Conservation (phyloP, 2,888 invertebrate genomes). For the Dicroscelio sp. region DNA sequence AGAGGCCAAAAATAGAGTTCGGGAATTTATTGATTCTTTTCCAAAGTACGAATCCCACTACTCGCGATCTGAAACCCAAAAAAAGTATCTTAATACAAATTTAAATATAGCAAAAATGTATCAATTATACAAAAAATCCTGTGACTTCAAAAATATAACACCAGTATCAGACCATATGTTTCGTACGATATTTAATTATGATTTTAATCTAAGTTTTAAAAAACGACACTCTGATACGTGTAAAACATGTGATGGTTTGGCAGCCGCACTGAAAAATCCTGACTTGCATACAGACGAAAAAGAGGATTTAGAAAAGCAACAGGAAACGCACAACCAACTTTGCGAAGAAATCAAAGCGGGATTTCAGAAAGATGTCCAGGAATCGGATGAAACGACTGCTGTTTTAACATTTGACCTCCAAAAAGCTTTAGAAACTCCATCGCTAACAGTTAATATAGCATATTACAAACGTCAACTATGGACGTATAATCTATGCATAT, state of each 20-base stretch:
- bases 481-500: conserved; percentile 19
- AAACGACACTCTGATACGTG: conserved; percentile 59
- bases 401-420: conserved; percentile 49
- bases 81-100: conserved; percentile 31
- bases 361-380: conserved; percentile 3
- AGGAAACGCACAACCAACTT: neutral
- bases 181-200: conserved; percentile 61
- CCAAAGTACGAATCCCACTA: conserved; percentile 26
- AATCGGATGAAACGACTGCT: neutral
- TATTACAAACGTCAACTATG: conserved; percentile 46
- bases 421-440: conserved; percentile 39
- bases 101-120: conserved; percentile 55
- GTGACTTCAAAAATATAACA: conserved; percentile 4
- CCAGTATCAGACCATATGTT: conserved; percentile 49
- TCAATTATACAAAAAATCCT: conserved; percentile 30
- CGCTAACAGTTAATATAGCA: conserved; percentile 23
- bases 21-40: conserved; percentile 45
- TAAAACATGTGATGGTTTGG: conserved; percentile 46
- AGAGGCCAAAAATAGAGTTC: conserved; percentile 8
- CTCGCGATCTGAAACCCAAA: neutral
- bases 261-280: neutral
- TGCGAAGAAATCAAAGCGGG: neutral
- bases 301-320: neutral
- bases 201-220: conserved; percentile 62
- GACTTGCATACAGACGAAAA: neutral